A percentile compares a stretch with the other conserved stretches of the same genome.
These are phyloP conservation scores for Tolypeutes matacus DNA, from an alignment of 2,797 vertebrate species.

Conservation along the genomic window DNA sequence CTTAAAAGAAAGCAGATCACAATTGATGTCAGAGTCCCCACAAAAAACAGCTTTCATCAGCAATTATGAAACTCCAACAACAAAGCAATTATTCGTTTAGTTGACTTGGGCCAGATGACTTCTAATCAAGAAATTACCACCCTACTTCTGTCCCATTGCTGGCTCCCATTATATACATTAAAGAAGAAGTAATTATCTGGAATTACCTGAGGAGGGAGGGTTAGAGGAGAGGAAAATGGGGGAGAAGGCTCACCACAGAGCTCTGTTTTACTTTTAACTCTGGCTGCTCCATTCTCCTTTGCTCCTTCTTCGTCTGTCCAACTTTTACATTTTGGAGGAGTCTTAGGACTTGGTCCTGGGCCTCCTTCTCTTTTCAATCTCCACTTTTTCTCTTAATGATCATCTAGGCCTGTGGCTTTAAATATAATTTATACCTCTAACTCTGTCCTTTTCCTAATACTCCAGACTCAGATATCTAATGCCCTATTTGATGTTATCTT, in stretches of 20 bases:
- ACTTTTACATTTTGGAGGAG: background rate
- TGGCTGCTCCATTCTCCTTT: background rate
- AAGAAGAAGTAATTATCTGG: background rate
- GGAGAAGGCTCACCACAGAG: background rate
- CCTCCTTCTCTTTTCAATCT: background rate
- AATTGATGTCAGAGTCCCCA: slow-evolving; percentile 49
- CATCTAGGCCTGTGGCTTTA: background rate
- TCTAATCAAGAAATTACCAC: background rate
- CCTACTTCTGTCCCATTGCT: background rate
- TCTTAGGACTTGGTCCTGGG: background rate
- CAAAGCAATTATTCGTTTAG: slow-evolving; percentile 13
- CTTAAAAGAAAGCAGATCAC: background rate
- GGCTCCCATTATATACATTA: background rate
- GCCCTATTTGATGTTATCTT: background rate
- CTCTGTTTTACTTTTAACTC: background rate
- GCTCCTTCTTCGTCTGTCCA: background rate
- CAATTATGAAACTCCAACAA: background rate
- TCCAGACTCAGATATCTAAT: background rate
- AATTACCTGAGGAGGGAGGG: background rate
- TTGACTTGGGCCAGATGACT: background rate
- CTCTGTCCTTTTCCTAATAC: background rate
- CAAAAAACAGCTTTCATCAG: slow-evolving; percentile 25
- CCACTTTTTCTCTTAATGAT: background rate
- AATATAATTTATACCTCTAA: background rate
- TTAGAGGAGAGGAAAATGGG: background rate